A percentile compares a stretch with the other conserved stretches of the same genome.
Conservation (phyloP, 2,113 vertebrate genomes). For the Sapajus apella region DNA sequence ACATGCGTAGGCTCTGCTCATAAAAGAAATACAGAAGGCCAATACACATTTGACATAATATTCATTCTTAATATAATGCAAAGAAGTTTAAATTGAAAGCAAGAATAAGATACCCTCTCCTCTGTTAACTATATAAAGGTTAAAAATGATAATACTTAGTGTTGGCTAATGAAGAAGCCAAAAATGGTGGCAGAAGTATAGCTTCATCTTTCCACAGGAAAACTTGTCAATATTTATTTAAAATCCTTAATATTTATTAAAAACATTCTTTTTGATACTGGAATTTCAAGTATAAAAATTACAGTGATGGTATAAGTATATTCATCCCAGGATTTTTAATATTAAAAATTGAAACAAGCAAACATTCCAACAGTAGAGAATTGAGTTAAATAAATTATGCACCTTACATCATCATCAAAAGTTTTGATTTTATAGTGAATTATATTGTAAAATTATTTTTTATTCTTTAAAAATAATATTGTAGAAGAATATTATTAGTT, state of each 20-base stretch:
- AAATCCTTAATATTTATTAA: slow-evolving; percentile 16
- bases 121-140: neutral
- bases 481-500: neutral
- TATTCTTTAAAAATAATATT: neutral
- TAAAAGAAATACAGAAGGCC: neutral
- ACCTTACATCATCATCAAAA: neutral
- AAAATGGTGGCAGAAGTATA: neutral
- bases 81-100: slow-evolving; percentile 17
- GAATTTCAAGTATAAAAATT: neutral
- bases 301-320: neutral
- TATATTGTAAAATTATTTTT: neutral
- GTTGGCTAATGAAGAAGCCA: neutral
- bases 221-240: neutral
- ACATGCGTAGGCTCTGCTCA: neutral
- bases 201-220: neutral
- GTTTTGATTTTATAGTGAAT: neutral
- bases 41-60: neutral
- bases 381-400: neutral
- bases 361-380: neutral
- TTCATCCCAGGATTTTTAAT: neutral
- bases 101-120: neutral
- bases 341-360: neutral
- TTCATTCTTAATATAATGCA: neutral
- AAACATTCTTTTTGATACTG: neutral
- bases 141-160: neutral